Evolutionary conservation across 2,797 vertebrate species (phyloP), one percentile per base, ranked within the genome.

Genomic region (Hyperoplus lanceolatus): DNA sequence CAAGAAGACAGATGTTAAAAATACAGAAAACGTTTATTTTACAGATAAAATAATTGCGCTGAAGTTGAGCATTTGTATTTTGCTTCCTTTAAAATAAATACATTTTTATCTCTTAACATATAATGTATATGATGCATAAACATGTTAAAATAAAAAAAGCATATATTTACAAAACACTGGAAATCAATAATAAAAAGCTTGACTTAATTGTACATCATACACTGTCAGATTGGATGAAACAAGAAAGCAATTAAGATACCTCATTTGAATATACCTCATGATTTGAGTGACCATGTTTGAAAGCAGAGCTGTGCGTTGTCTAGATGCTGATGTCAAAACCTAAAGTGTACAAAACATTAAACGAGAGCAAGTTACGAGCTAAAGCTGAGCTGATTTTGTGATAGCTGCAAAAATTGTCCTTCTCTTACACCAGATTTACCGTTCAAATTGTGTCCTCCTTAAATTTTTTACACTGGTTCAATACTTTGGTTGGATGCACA

Each of bases 101-200:
- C 8, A 42, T 48, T 57, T 63, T 60, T 66, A 54, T 70, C 8
- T 66, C 39, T 45, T 59, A 53, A 73, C 36, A 73, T 70, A 15
- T 72, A 73, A 64, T 84, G 73, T 82, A 73, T 84, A 79, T 79
- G 73, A 86, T 91, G 73, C 73, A 62, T 78, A 82, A 63, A 71
- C 49, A 78, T 82, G 86, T 82, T 29, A 70, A 80, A 80, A 71
- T 56, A 7, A 70, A 81, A 92, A 81, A 59, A 77, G 91, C 86
- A 82, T 38, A 72, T 88, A 91, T 91, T 89, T 90, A 92, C 91
- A 92, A 81, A 85, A 65, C 8, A 73, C 57, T 77, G 64, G 42
- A 87, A 84, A 83, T 82, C 59, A 85, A 77, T 60, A 89, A 82
- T 16, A 79, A 69, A 84, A 80, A 48, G 4, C 53, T 80, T 67